A percentile compares a stretch with the other conserved stretches of the same genome.
Conservation (phyloP, 2,888 invertebrate species). For the Luperina nickerlii region DNA sequence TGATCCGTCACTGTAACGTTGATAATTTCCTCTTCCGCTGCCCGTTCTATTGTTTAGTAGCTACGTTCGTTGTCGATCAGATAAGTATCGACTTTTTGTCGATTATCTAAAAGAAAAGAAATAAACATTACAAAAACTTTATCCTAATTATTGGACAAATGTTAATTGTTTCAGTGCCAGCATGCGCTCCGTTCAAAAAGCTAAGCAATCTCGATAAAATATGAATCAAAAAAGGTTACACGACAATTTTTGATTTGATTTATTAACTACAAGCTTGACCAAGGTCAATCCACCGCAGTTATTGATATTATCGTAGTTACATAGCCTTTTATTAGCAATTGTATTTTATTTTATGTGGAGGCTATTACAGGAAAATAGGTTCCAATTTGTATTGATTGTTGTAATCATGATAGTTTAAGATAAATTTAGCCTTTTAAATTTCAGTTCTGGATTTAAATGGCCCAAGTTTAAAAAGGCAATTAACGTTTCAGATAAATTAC, state of each 20-base stretch:
- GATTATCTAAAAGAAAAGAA: conserved; percentile 62
- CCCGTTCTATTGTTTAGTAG: conserved; percentile 57
- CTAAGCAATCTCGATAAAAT: conserved; percentile 15
- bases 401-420: conserved; percentile 17
- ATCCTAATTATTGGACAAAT: neutral
- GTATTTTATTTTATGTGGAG: conserved; percentile 31
- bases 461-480: neutral
- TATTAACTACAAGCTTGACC: conserved; percentile 41
- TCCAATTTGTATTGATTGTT: conserved; percentile 37
- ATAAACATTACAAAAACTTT: conserved; percentile 13
- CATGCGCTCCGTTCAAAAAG: conserved; percentile 22
- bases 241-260: conserved; percentile 46
- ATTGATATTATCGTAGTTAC: conserved; percentile 45
- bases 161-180: conserved; percentile 27
- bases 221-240: conserved; percentile 30
- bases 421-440: conserved; percentile 14
- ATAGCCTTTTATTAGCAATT: conserved; percentile 39
- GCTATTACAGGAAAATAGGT: conserved; percentile 30
- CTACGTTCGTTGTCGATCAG: conserved; percentile 63
- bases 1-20: conserved; percentile 66
- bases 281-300: conserved; percentile 42
- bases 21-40: conserved; percentile 68
- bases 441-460: conserved; percentile 4
- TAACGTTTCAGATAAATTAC: neutral
- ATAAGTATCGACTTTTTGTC: conserved; percentile 60